Evolutionary conservation across 2,888 invertebrate species (phyloP), one percentile per base, ranked within the genome.

Genomic region (Eupithecia exiguata): DNA sequence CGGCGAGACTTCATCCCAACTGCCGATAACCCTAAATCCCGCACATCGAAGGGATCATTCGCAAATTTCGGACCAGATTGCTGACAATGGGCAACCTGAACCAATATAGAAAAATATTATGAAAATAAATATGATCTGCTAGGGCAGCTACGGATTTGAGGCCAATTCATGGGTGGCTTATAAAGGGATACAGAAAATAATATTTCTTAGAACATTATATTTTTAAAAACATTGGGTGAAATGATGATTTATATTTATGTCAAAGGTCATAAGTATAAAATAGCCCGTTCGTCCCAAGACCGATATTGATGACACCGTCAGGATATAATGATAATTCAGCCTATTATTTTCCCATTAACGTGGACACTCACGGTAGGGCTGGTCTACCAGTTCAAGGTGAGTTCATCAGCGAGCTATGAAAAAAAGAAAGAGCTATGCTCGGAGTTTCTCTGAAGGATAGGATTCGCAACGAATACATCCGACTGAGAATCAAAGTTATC

Each of bases 1-100:
- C 62, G 36, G 53, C 69, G 38, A 70, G 62, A 70, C 49, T 70
- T 71, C 53, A 74, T 69, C 70, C 53, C 66, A 61, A 49, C 69
- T 71, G 71, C 68, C 75, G 69, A 75, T 77, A 78, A 63, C 46
- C 69, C 70, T 62, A 68, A 75, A 74, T 75, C 70, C 69, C 25
- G 38, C 53, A 70, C 62, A 73, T 35, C 71, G 58, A 70, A 62
- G 30, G 68, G 63, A 40, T 61, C 40, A 74, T 70, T 74, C 40
- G n/a, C 14, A 71, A 71, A 43, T 25, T 14, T 70, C 63, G 14
- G 35, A 69, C 21, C 25, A 65, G 63, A 65, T 65, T 65, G 35
- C 18, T 65, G 63, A 36, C 63, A 36, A 65, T 36, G 63, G 63
- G 5, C n/a, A 35, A 30, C 62, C 62, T 14, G 16, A 5, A 62